Evolutionary conservation across 2,888 invertebrate genomes (phyloP).

Genomic region (Galerucella calmariensis): DNA sequence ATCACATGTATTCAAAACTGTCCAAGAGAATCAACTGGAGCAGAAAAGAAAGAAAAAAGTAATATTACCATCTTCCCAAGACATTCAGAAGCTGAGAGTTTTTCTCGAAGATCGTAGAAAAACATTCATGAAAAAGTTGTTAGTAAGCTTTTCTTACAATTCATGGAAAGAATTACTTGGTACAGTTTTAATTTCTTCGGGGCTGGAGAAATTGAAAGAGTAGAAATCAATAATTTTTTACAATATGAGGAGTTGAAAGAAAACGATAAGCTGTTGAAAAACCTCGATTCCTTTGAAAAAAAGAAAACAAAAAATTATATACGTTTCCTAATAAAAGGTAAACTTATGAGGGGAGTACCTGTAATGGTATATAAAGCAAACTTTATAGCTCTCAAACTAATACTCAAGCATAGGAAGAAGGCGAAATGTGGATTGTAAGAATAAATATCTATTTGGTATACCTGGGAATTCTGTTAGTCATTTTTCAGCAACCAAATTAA

Average conservation of each 20-base stretch:
- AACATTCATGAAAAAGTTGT: not conserved
- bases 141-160: not conserved
- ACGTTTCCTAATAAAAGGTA: constrained; percentile 18
- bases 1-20: constrained; percentile 20
- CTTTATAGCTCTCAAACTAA: constrained; percentile 16
- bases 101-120: constrained; percentile 5
- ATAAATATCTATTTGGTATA: constrained; percentile 31
- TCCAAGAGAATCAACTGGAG: constrained; percentile 25
- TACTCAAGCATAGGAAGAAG: constrained; percentile 15
- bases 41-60: constrained; percentile 16
- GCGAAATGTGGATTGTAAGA: constrained; percentile 15
- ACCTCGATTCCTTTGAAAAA: not conserved
- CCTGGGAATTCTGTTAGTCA: constrained; percentile 16
- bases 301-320: constrained; percentile 7
- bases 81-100: constrained; percentile 1
- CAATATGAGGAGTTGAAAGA: constrained; percentile 15
- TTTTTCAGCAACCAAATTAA: constrained; percentile 15
- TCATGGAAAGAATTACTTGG: constrained; percentile 34
- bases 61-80: not conserved
- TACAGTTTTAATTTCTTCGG: constrained; percentile 38
- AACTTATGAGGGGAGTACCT: constrained; percentile 13
- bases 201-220: constrained; percentile 37
- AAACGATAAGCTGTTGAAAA: constrained; percentile 13
- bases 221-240: constrained; percentile 14
- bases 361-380: not conserved